Evolutionary conservation across 2,797 vertebrate genomes (phyloP), one percentile per base, ranked within the genome.

Genomic region (Smutsia gigantea): DNA sequence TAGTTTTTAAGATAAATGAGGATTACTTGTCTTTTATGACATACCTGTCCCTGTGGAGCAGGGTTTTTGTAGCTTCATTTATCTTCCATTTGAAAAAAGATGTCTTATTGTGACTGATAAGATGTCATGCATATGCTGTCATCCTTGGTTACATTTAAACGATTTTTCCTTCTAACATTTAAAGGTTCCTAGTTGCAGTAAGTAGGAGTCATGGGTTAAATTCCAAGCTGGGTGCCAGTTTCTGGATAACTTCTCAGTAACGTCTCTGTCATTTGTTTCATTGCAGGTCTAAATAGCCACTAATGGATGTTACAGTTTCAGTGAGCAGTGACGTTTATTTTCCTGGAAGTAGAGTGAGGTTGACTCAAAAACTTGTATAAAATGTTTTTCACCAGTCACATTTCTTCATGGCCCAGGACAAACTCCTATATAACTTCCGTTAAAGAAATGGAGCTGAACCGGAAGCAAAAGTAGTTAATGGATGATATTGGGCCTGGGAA

Each of bases 191-290:
- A 23, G n/a, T 51, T 39, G 34, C 46, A 69, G 18, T 55, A 69
- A 69, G 18, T 55, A 64, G 31, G 21, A 72, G 59, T 78, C 49
- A n/a, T 21, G 34, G 59, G 13, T 71, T 81, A 21, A 75, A 29
- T 55, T 92, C 19, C 63, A 51, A 78, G 51, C 21, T 31, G 63
- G 88, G 71, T 92, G 61, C n/a, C 68, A 19, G 29, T 71, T 85
- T 75, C 59, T 81, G 37, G 18, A 13, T 89, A 68, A 55, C 9
- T 57, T 61, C 42, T 94, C 18, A 49, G 83, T 61, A 27, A 51
- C 15, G 46, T 69, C 37, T 89, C 81, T 94, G 92, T 57, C 25
- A 27, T 94, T 95, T 84, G 53, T 88, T 85, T 87, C 77, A 79
- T 74, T 92, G 88, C 39, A 83, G 61, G 59, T 49, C 42, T 87